phyloP scores from a whole-genome alignment of 2,113 vertebrate species.

The Neoarius graeffei region DNA sequence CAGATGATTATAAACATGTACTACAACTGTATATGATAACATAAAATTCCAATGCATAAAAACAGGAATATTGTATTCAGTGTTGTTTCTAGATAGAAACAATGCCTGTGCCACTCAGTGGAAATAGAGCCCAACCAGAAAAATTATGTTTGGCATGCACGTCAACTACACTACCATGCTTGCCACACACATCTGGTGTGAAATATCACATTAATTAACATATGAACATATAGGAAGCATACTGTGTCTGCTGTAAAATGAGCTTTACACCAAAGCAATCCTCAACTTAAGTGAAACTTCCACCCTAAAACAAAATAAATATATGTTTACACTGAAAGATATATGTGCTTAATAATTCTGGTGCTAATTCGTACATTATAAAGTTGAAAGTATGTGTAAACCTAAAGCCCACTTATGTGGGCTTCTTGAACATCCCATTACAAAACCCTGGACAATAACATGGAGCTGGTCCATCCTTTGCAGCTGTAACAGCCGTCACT shows the following conservation, averaged over 20 bases:
- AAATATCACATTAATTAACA: not conserved
- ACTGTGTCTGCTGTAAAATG: not conserved
- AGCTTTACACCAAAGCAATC: not conserved
- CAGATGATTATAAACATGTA: not conserved
- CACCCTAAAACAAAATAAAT: not conserved
- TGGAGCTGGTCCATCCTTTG: not conserved
- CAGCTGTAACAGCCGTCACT: not conserved
- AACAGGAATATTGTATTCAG: not conserved
- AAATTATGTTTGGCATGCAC: not conserved
- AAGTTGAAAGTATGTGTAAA: not conserved
- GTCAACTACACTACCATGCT: slow-evolving; percentile 6
- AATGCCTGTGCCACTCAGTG: not conserved
- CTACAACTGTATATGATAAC: not conserved
- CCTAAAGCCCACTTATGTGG: not conserved
- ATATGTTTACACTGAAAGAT: not conserved
- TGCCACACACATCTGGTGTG: not conserved
- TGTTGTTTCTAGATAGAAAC: not conserved
- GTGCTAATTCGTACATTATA: not conserved
- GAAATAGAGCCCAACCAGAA: not conserved
- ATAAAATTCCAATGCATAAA: not conserved
- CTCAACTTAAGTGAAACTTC: not conserved
- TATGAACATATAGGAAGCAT: not conserved
- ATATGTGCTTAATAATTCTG: not conserved
- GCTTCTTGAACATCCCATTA: not conserved
- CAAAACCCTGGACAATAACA: not conserved